phyloP scores from a whole-genome alignment of 2,113 vertebrate genomes.

The Ardeotis arabs region DNA sequence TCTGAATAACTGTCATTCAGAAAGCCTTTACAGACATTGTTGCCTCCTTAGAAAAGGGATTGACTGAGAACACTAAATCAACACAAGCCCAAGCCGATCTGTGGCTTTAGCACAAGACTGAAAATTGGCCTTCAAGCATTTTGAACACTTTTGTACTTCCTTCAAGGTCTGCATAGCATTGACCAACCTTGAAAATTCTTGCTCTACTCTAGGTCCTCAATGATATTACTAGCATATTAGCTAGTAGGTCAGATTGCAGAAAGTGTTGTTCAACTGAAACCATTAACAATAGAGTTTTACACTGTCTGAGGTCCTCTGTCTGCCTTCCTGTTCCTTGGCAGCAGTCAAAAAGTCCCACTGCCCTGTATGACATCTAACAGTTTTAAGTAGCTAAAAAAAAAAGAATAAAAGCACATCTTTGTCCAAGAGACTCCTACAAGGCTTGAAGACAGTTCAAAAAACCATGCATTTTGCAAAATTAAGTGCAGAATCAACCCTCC shows the following conservation, averaged over 20 bases:
- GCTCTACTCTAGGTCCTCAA: background rate
- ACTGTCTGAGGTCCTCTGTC: accelerated
- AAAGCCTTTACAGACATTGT: background rate
- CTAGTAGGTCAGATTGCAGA: background rate
- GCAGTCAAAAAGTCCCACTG: background rate
- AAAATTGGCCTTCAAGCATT: background rate
- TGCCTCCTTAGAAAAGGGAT: background rate
- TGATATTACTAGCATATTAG: background rate
- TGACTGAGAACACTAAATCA: background rate
- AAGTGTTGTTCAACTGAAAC: background rate
- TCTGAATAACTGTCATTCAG: background rate
- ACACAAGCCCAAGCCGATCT: background rate
- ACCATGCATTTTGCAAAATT: background rate
- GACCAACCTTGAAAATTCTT: background rate
- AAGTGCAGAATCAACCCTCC: background rate
- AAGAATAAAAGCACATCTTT: background rate
- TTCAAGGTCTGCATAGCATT: background rate
- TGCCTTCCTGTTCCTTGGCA: background rate
- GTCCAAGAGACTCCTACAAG: background rate
- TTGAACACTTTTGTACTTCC: background rate
- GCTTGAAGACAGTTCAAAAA: background rate
- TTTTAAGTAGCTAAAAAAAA: background rate
- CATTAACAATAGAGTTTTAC: background rate
- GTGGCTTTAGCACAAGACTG: background rate
- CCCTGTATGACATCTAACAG: background rate